phyloP scores from a whole-genome alignment of 2,888 invertebrate genomes.

The Ypsolopha scabrella region DNA sequence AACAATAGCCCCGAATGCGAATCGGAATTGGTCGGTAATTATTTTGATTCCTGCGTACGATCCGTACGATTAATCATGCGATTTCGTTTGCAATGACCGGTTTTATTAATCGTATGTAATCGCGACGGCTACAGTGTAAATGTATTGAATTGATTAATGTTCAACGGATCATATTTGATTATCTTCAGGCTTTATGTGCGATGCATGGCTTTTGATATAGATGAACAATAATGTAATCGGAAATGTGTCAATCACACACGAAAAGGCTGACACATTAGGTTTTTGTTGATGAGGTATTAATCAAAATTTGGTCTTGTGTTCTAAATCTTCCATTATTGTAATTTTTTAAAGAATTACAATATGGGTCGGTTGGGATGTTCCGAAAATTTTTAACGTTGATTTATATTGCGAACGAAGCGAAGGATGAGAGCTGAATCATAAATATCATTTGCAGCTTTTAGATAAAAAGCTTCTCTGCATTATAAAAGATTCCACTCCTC shows the following conservation, averaged over 20 bases:
- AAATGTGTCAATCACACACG: constrained; percentile 10
- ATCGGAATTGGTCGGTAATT: constrained; percentile 30
- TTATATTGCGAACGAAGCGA: too few relatives aligned
- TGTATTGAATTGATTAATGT: constrained; percentile 63
- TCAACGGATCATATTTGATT: constrained; percentile 51
- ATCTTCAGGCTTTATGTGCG: constrained; percentile 33
- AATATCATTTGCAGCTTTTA: too few relatives aligned
- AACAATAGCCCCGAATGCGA: constrained; percentile 27
- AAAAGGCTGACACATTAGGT: neutral
- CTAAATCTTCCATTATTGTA: too few relatives aligned
- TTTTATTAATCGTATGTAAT: constrained; percentile 47
- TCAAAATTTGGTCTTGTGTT: too few relatives aligned
- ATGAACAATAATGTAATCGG: constrained; percentile 10
- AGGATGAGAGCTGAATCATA: too few relatives aligned
- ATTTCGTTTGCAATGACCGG: constrained; percentile 34
- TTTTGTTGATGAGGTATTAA: too few relatives aligned
- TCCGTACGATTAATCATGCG: constrained; percentile 47
- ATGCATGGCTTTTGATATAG: constrained; percentile 10
- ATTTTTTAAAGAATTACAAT: too few relatives aligned
- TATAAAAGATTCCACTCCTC: too few relatives aligned
- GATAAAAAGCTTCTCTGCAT: too few relatives aligned
- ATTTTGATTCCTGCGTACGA: constrained; percentile 40
- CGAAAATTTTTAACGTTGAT: too few relatives aligned
- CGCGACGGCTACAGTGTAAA: constrained; percentile 41
- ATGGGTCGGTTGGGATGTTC: too few relatives aligned